Percentiles rank a stretch among this genome's conserved stretches.
Evolutionary conservation across 2,113 vertebrate species (phyloP).

Genomic region (Pomatorhinus ruficollis): DNA sequence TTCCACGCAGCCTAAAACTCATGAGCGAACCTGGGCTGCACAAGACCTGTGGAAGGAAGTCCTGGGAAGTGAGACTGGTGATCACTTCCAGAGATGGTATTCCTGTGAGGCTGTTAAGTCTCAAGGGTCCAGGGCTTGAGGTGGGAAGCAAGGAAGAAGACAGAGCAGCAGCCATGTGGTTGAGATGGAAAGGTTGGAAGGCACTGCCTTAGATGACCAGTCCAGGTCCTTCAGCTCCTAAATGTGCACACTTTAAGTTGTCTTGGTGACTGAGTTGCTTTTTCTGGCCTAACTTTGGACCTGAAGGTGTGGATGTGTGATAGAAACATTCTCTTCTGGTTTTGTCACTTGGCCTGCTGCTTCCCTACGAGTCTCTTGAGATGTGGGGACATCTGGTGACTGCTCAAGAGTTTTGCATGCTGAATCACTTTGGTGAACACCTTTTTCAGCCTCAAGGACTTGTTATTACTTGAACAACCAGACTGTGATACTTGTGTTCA

Average conservation of each 20-base stretch:
- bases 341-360: background rate
- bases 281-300: background rate
- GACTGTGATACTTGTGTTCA: background rate
- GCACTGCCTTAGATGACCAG: background rate
- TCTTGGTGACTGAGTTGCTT: background rate
- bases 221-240: background rate
- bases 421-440: background rate
- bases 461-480: background rate
- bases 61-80: background rate
- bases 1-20: background rate
- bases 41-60: background rate
- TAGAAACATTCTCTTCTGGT: background rate
- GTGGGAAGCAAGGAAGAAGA: background rate
- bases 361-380: background rate
- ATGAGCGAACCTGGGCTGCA: background rate
- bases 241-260: background rate
- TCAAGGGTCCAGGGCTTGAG: background rate
- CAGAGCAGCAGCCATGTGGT: background rate
- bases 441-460: background rate
- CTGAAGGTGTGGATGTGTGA: background rate
- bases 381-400: constrained; percentile 7
- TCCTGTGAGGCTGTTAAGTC: background rate
- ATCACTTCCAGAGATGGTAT: accelerated
- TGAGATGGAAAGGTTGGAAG: background rate
- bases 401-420: background rate